Evolutionary conservation across 2,113 vertebrate genomes (phyloP).

Genomic region (Chloropsis cyanopogon): DNA sequence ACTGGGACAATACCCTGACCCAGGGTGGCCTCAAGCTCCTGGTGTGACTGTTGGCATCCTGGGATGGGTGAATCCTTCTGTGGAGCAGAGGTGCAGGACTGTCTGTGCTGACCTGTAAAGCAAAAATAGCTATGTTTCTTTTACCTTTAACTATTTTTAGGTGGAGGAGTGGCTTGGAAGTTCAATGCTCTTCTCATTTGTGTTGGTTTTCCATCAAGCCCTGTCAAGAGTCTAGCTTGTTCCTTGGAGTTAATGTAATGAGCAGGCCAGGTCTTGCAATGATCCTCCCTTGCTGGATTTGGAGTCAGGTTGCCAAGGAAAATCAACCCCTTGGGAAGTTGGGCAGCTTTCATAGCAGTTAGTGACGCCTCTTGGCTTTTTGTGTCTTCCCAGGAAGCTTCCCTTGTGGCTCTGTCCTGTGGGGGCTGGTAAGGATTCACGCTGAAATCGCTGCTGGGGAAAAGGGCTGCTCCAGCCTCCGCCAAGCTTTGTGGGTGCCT

Average conservation of each 20-base stretch:
- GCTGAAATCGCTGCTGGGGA: neutral
- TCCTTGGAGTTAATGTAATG: neutral
- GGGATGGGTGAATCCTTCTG: neutral
- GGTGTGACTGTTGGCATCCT: neutral
- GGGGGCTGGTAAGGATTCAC: neutral
- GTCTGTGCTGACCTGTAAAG: neutral
- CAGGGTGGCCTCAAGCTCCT: rapidly evolving
- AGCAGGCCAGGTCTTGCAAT: neutral
- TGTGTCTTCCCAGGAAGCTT: neutral
- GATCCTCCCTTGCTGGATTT: neutral
- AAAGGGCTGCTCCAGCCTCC: neutral
- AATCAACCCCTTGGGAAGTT: neutral
- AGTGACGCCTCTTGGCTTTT: neutral
- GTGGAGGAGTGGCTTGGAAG: neutral
- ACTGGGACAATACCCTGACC: neutral
- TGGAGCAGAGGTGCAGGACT: neutral
- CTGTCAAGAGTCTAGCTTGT: neutral
- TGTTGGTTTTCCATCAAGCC: neutral
- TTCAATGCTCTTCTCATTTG: neutral
- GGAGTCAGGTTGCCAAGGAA: neutral
- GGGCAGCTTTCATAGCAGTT: neutral
- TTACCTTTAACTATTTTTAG: neutral
- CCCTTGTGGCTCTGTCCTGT: neutral
- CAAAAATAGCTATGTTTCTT: neutral
- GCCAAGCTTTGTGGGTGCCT: rapidly evolving